phyloP scores from a whole-genome alignment of 2,113 vertebrate species.

The Thamnaconus septentrionalis region DNA sequence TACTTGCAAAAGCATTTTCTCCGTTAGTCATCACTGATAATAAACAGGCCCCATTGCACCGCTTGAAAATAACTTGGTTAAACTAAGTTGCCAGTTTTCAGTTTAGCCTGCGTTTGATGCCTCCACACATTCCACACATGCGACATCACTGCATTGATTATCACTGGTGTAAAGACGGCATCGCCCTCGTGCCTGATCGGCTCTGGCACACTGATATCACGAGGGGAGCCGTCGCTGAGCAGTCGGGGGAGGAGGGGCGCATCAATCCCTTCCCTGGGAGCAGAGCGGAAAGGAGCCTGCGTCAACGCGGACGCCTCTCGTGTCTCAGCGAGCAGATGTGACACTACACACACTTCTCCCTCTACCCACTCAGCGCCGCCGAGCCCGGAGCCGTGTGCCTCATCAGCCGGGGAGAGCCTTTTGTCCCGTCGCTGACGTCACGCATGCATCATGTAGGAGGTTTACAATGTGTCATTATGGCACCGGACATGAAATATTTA shows the following conservation, averaged over 20 bases:
- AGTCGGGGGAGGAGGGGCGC: neutral
- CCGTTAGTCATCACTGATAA: too few species aligned
- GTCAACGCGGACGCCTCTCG: constrained; percentile 37
- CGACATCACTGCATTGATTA: too few species aligned
- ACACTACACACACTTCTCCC: constrained; percentile 32
- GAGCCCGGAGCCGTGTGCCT: constrained; percentile 28
- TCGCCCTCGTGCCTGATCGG: neutral
- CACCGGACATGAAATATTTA: constrained; percentile 33
- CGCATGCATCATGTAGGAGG: constrained; percentile 40
- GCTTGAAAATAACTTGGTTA: too few species aligned
- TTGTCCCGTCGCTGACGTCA: constrained; percentile 48
- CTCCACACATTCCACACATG: too few species aligned
- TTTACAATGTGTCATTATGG: constrained; percentile 38
- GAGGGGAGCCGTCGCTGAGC: neutral
- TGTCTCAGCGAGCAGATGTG: constrained; percentile 56
- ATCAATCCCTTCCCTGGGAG: constrained; percentile 10
- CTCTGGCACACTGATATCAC: neutral
- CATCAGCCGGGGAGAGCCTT: constrained; percentile 45
- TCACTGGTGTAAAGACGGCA: too few species aligned
- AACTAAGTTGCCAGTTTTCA: too few species aligned
- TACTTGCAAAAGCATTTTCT: too few species aligned
- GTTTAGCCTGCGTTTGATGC: too few species aligned
- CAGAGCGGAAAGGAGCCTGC: constrained; percentile 31
- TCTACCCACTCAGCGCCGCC: constrained; percentile 49
- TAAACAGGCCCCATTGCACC: too few species aligned